phyloP scores from a whole-genome alignment of 2,888 invertebrate genomes.

The Oxystoma pomonae region DNA sequence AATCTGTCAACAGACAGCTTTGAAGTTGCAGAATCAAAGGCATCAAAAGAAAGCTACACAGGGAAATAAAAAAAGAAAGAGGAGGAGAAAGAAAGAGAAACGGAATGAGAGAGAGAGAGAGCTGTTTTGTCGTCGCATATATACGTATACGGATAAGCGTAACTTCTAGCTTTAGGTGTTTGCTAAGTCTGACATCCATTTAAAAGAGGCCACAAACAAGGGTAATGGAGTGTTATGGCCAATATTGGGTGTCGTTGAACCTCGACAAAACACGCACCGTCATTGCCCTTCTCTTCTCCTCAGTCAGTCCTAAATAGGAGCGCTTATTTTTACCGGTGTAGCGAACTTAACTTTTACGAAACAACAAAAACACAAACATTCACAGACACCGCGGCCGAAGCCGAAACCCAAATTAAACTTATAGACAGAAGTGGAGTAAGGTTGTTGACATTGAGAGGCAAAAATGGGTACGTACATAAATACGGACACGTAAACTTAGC shows the following conservation, averaged over 20 bases:
- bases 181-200: no score
- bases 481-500: background rate
- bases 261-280: background rate
- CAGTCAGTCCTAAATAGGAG: background rate
- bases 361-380: background rate
- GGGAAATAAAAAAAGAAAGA: no score
- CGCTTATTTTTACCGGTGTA: background rate
- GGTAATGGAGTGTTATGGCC: no score
- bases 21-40: no score
- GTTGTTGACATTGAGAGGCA: conserved; percentile 21
- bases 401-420: conserved; percentile 20
- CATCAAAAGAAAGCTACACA: no score
- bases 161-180: no score
- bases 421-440: conserved; percentile 18
- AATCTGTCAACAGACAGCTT: no score
- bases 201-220: no score
- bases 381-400: background rate
- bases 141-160: no score
- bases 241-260: background rate
- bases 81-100: no score
- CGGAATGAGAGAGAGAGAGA: no score
- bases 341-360: background rate
- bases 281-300: background rate
- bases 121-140: no score
- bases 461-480: conserved; percentile 15